Conservation (phyloP, 2,797 vertebrate genomes). For the Ambastaia sidthimunki region DNA sequence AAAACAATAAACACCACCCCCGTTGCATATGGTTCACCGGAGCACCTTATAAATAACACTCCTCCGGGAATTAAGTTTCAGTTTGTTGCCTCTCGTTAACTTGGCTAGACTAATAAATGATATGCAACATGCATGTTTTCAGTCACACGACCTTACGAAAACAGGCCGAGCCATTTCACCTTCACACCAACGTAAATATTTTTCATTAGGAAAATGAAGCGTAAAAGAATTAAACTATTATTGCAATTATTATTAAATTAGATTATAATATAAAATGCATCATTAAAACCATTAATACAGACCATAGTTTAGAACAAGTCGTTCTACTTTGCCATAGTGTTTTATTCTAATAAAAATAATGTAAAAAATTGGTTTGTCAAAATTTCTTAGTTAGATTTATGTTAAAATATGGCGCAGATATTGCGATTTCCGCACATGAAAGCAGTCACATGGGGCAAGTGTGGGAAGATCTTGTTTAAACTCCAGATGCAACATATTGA, state of each 20-base stretch:
- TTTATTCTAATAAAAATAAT: not conserved
- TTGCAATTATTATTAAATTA: no score
- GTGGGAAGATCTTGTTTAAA: slow-evolving; percentile 24
- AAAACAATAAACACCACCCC: slow-evolving; percentile 37
- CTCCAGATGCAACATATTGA: slow-evolving; percentile 30
- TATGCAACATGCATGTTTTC: not conserved
- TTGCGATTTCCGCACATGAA: slow-evolving; percentile 7
- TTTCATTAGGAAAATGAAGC: no score
- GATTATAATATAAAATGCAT: not conserved
- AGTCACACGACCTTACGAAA: not conserved
- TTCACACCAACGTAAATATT: no score
- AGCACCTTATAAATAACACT: slow-evolving; percentile 45
- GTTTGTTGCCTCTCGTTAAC: slow-evolving; percentile 16
- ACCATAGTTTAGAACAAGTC: no score
- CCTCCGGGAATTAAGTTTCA: slow-evolving; percentile 37
- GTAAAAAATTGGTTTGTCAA: not conserved
- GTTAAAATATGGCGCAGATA: not conserved
- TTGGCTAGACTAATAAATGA: slow-evolving; percentile 6
- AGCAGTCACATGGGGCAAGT: slow-evolving; percentile 2
- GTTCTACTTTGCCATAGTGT: no score
- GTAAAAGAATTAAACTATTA: no score
- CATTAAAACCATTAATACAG: not conserved
- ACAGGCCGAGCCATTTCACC: no score
- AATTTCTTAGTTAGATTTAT: no score
- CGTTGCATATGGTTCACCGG: slow-evolving; percentile 18